Evolutionary conservation across 2,888 invertebrate species (phyloP).

Genomic region (Andrena fulva): DNA sequence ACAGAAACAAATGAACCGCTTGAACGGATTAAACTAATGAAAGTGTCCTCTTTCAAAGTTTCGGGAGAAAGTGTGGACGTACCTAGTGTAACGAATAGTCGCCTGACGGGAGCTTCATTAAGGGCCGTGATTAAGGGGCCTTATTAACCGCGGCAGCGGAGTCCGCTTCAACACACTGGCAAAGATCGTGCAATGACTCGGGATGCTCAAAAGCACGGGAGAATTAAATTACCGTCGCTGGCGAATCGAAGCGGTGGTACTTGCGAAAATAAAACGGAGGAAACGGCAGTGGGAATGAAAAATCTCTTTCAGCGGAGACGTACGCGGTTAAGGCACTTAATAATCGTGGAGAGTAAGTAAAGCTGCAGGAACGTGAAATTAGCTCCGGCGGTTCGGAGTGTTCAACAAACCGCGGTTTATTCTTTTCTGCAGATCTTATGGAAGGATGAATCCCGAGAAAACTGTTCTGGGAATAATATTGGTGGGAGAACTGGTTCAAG

Average conservation of each 20-base stretch:
- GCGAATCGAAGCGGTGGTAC: not conserved
- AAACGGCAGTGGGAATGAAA: not conserved
- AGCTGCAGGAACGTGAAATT: not conserved
- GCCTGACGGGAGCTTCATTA: not conserved
- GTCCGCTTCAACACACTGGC: not conserved
- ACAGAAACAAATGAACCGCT: not conserved
- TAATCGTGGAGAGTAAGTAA: not conserved
- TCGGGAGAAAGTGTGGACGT: too few species aligned
- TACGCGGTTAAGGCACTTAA: not conserved
- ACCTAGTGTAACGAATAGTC: not conserved
- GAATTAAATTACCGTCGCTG: not conserved
- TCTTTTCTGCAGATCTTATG: not conserved
- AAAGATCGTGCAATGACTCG: not conserved
- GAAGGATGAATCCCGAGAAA: too few species aligned
- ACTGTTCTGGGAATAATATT: too few species aligned
- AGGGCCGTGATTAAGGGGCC: not conserved
- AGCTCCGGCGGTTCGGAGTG: not conserved
- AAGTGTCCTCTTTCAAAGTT: too few species aligned
- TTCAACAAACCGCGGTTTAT: not conserved
- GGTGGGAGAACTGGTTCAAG: too few species aligned
- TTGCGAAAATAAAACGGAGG: not conserved
- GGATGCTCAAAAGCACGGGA: not conserved
- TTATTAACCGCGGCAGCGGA: not conserved
- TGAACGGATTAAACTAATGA: too few species aligned
- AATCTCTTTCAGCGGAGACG: not conserved